Conservation (phyloP, 1,140 invertebrate species). For the roundworm (Caenorhabditis elegans) region WBcel235 BX284603.4:10630001-10630500, state of each 20-base stretch:
- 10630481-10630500: conserved; percentile 29
- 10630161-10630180: neutral
- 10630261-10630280: neutral
- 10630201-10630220: neutral
- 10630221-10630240: too few relatives aligned
- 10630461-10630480: neutral
- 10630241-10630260: neutral
- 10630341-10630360: neutral
- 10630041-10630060: too few relatives aligned
- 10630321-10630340: neutral
- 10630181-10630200: neutral
- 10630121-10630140: neutral
- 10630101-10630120: neutral
- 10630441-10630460: neutral
- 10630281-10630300: neutral
- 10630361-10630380: neutral
- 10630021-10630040: too few relatives aligned
- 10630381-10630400: neutral
- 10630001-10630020: too few relatives aligned
- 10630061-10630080: too few relatives aligned
- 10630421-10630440: neutral
- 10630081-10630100: too few relatives aligned
- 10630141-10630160: neutral
- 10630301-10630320: conserved; percentile 1
- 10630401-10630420: neutral